These are phyloP conservation scores for Agrilus cyanescens DNA, from an alignment of 2,888 invertebrate species.

Conservation along the genomic window DNA sequence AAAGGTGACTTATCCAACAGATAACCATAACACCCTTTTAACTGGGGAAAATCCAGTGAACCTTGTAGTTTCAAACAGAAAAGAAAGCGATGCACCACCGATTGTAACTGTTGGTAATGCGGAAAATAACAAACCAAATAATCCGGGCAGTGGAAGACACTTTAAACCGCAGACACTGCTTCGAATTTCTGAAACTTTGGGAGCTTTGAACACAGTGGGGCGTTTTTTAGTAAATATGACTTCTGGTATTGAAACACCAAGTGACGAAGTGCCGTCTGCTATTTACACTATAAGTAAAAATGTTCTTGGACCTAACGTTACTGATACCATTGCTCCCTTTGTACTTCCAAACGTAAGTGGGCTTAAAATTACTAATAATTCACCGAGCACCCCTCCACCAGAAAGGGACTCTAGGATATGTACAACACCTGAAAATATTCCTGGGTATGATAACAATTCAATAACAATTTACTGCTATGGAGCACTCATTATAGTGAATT, in stretches of 20 bases:
- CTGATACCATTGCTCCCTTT: constrained; percentile 68
- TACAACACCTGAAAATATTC: constrained; percentile 67
- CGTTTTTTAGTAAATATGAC: constrained; percentile 77
- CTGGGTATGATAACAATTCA: constrained; percentile 43
- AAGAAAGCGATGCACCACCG: not conserved
- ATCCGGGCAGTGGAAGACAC: constrained; percentile 27
- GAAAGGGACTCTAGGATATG: constrained; percentile 52
- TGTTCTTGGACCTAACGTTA: constrained; percentile 65
- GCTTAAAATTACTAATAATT: constrained; percentile 14
- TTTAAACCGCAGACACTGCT: constrained; percentile 35
- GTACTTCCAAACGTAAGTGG: constrained; percentile 18
- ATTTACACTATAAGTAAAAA: constrained; percentile 71
- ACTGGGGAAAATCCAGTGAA: not conserved
- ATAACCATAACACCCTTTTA: constrained; percentile 1
- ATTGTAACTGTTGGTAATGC: not conserved
- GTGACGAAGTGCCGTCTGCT: constrained; percentile 55
- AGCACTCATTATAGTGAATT: not conserved
- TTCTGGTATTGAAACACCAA: constrained; percentile 35
- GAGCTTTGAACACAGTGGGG: constrained; percentile 77
- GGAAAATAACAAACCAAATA: constrained; percentile 8
- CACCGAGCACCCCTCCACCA: constrained; percentile 35
- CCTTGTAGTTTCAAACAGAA: not conserved
- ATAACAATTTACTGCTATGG: not conserved
- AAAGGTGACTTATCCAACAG: not conserved
- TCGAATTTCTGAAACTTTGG: constrained; percentile 50